A percentile compares a stretch with the other conserved stretches of the same genome.
Conservation (phyloP, 2,113 vertebrate genomes). For the Polyodon spathula region DNA sequence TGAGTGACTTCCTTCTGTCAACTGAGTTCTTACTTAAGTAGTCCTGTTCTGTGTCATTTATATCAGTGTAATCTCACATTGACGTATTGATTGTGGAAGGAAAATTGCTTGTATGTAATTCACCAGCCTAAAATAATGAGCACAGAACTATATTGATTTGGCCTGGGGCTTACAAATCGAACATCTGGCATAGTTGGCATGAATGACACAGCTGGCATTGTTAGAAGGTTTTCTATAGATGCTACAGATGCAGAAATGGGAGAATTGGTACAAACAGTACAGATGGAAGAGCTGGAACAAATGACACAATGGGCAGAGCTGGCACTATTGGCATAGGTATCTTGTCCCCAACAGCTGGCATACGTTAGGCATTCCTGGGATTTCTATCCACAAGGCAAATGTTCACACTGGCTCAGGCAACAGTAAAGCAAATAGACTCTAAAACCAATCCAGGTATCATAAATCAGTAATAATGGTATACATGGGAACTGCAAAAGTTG, state of each 20-base stretch:
- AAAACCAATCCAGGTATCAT: slow-evolving; percentile 60
- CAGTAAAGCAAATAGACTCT: slow-evolving; percentile 75
- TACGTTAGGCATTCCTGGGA: slow-evolving; percentile 99
- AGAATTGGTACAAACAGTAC: slow-evolving; percentile 87
- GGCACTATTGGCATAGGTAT: slow-evolving; percentile 92
- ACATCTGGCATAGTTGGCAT: slow-evolving; percentile 99
- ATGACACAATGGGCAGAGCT: slow-evolving; percentile 93
- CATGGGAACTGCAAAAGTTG: slow-evolving; percentile 9
- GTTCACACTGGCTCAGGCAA: slow-evolving; percentile 90
- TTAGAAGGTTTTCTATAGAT: slow-evolving; percentile 89
- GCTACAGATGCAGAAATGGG: slow-evolving; percentile 97
- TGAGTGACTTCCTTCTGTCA: no score
- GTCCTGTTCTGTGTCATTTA: no score
- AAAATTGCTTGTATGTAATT: slow-evolving; percentile 51
- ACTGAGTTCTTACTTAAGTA: no score
- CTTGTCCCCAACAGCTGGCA: slow-evolving; percentile 99
- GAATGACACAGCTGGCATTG: slow-evolving; percentile 79
- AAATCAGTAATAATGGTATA: slow-evolving; percentile 23
- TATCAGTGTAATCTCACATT: no score
- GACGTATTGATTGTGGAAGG: no score
- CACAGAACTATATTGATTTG: slow-evolving; percentile 88
- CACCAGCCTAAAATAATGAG: slow-evolving; percentile 93
- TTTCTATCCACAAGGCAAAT: slow-evolving; percentile 98
- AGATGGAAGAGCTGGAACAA: slow-evolving; percentile 94
- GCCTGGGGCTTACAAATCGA: slow-evolving; percentile 92